phyloP scores from a whole-genome alignment of 2,113 vertebrate genomes.

The Psophia crepitans region DNA sequence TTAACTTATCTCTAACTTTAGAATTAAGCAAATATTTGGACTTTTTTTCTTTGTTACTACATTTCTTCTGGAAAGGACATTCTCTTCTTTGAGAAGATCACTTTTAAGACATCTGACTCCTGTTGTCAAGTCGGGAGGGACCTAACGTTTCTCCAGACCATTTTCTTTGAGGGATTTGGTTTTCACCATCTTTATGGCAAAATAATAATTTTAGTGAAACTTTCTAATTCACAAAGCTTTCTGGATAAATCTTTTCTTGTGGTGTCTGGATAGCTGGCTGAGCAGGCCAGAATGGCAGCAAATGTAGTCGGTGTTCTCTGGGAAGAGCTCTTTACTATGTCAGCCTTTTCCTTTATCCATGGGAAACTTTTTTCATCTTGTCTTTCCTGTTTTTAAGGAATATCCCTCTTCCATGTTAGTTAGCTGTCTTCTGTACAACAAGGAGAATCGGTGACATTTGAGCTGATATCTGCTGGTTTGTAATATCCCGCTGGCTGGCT shows the following conservation, averaged over 20 bases:
- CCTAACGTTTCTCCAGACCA: neutral
- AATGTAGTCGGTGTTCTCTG: neutral
- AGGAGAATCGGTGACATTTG: neutral
- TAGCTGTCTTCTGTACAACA: neutral
- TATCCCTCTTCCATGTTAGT: neutral
- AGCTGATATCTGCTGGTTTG: neutral
- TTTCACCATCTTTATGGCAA: neutral
- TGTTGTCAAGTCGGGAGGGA: neutral
- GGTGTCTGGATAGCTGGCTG: neutral
- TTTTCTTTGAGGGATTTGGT: neutral
- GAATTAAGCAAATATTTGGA: neutral
- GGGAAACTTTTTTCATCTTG: too few relatives aligned
- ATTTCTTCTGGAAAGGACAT: neutral
- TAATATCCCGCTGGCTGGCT: too few relatives aligned
- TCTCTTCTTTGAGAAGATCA: neutral
- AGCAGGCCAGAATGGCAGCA: neutral
- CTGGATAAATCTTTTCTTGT: neutral
- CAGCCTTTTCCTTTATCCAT: neutral
- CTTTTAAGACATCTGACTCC: neutral
- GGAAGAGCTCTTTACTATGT: neutral
- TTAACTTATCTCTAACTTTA: neutral
- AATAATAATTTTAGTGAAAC: neutral
- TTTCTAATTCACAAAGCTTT: neutral
- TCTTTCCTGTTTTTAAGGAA: neutral
- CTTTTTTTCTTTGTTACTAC: neutral